Conservation (phyloP, 1,140 invertebrate species). For the Drosophila nigrodunni region DNA sequence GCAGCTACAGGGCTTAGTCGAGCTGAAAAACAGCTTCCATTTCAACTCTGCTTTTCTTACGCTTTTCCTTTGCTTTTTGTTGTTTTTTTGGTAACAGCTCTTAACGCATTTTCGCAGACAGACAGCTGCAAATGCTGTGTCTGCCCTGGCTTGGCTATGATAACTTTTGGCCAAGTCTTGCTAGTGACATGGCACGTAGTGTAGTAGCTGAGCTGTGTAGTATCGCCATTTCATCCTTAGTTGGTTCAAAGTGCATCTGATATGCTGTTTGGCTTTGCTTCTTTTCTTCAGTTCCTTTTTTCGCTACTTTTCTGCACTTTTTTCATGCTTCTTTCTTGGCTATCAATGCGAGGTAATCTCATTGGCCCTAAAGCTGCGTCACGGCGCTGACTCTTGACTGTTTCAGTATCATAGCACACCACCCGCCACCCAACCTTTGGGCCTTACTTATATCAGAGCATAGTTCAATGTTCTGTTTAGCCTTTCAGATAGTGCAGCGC, state of each 20-base stretch:
- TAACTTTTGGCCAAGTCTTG: not conserved
- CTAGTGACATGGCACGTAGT: constrained; percentile 28
- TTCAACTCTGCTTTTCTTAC: constrained; percentile 16
- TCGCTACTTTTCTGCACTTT: constrained; percentile 2
- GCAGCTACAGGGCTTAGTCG: constrained; percentile 18
- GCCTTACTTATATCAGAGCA: constrained; percentile 21
- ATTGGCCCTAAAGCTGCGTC: constrained; percentile 34
- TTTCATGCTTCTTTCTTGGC: constrained; percentile 1
- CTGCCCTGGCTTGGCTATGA: not conserved
- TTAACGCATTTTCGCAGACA: constrained; percentile 17
- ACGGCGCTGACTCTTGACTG: constrained; percentile 6
- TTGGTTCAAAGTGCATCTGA: constrained; percentile 47
- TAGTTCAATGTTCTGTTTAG: constrained; percentile 27
- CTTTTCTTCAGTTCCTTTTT: not conserved
- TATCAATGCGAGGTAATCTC: constrained; percentile 40
- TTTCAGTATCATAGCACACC: not conserved
- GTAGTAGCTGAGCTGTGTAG: not conserved
- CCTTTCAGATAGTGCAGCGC: not conserved
- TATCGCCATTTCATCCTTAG: constrained; percentile 1
- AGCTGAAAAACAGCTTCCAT: constrained; percentile 27
- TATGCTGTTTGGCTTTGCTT: constrained; percentile 56
- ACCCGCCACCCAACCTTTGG: not conserved
- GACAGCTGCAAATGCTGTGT: not conserved
- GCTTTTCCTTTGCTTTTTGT: not conserved
- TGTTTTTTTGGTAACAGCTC: constrained; percentile 1